A percentile compares a stretch with the other conserved stretches of the same genome.
Conservation (phyloP, 2,113 vertebrate genomes). For the Anseranas semipalmata region DNA sequence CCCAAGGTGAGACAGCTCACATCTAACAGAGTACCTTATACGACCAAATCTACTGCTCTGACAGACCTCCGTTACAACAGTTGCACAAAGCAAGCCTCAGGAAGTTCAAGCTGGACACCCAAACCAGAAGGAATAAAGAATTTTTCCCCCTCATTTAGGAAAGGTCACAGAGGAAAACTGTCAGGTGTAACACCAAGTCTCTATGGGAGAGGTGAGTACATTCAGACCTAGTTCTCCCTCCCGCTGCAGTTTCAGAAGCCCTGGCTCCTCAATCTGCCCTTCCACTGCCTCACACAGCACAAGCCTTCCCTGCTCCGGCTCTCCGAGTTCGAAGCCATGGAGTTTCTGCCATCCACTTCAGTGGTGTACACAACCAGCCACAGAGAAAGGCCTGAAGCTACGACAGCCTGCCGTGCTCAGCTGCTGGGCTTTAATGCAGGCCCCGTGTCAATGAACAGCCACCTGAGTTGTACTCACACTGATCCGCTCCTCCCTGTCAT, state of each 20-base stretch:
- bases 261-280: background rate
- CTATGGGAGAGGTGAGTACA: accelerated
- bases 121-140: background rate
- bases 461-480: conserved; percentile 80
- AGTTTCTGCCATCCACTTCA: background rate
- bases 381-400: background rate
- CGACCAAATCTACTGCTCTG: background rate
- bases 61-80: background rate
- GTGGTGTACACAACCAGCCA: background rate
- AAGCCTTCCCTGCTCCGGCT: background rate
- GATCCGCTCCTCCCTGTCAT: conserved; percentile 94
- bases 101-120: background rate
- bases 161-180: background rate
- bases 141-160: background rate
- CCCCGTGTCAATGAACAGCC: accelerated
- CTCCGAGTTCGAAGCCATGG: background rate
- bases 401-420: background rate
- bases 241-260: background rate
- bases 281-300: no score
- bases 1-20: background rate
- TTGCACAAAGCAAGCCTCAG: background rate
- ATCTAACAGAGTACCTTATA: background rate
- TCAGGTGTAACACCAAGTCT: accelerated
- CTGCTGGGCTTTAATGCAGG: background rate
- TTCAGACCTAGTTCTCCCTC: background rate